phyloP scores from a whole-genome alignment of 2,888 invertebrate species.

The Thymelicus lineola region DNA sequence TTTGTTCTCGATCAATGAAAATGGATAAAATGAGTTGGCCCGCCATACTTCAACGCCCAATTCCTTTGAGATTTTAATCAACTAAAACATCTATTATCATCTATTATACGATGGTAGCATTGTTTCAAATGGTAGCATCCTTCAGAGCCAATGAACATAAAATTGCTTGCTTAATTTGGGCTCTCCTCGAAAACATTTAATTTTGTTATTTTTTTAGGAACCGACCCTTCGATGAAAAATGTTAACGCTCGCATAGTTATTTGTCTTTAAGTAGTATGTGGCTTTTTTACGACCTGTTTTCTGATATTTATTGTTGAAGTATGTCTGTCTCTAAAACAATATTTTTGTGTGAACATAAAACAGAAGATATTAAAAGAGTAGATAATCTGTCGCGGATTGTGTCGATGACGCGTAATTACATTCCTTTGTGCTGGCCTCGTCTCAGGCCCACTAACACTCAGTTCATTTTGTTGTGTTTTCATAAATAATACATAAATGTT shows the following conservation, averaged over 20 bases:
- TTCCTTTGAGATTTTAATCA: conserved; percentile 6
- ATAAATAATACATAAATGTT: conserved; percentile 7
- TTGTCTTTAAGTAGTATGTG: no score
- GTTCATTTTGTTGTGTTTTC: conserved; percentile 14
- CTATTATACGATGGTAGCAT: background rate
- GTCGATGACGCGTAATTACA: conserved; percentile 75
- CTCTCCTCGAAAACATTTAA: background rate
- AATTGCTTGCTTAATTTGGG: background rate
- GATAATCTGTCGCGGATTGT: conserved; percentile 56
- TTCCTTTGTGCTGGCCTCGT: conserved; percentile 66
- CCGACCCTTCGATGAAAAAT: no score
- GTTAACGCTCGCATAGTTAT: no score
- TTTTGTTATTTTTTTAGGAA: background rate
- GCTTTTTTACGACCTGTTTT: no score
- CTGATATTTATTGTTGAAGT: no score
- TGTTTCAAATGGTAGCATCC: conserved; percentile 4
- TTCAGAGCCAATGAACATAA: background rate
- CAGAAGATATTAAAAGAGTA: conserved; percentile 53
- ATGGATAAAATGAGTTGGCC: conserved; percentile 9
- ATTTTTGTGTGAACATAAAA: conserved; percentile 43
- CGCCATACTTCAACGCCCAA: background rate
- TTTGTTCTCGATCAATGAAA: conserved; percentile 8
- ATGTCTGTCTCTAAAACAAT: background rate
- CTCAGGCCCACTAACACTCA: conserved; percentile 41
- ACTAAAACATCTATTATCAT: conserved; percentile 7